phyloP scores from a whole-genome alignment of 2,797 vertebrate genomes.

The Hemitrygon akajei region DNA sequence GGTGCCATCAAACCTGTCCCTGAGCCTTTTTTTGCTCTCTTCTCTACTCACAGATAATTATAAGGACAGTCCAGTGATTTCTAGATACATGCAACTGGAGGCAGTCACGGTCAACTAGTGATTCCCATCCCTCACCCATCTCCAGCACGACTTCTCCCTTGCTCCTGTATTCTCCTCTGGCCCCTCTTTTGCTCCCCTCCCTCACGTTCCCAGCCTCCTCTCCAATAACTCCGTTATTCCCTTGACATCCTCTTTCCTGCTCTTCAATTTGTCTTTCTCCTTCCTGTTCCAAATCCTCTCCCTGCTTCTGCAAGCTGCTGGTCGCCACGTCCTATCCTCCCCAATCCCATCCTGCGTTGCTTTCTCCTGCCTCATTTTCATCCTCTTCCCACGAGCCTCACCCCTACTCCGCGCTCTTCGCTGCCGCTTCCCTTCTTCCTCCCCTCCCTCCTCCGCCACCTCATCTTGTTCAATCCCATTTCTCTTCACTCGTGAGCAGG shows the following conservation, averaged over 20 bases:
- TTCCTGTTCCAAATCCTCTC: background rate
- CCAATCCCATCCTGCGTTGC: background rate
- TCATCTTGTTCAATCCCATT: background rate
- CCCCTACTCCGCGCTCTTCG: background rate
- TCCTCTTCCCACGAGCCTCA: background rate
- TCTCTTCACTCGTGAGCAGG: background rate
- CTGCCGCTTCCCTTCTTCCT: background rate
- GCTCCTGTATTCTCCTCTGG: background rate
- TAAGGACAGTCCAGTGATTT: constrained; percentile 44
- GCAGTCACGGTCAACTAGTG: constrained; percentile 44
- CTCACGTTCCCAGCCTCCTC: background rate
- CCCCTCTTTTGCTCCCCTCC: too few relatives aligned
- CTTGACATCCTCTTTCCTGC: too few relatives aligned
- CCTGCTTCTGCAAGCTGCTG: too few relatives aligned
- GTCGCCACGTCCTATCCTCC: background rate
- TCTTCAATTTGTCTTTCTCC: too few relatives aligned
- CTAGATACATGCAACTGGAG: constrained; percentile 45
- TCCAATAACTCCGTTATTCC: background rate
- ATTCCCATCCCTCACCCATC: background rate
- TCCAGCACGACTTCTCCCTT: background rate
- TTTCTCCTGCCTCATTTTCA: background rate
- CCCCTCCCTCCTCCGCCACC: background rate
- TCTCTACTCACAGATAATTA: constrained; percentile 44
- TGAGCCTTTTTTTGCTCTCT: constrained; percentile 31
- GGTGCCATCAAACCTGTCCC: constrained; percentile 29